These are phyloP conservation scores for Pristionchus arcanus DNA, from an alignment of 2,888 invertebrate genomes.

Conservation along the genomic window DNA sequence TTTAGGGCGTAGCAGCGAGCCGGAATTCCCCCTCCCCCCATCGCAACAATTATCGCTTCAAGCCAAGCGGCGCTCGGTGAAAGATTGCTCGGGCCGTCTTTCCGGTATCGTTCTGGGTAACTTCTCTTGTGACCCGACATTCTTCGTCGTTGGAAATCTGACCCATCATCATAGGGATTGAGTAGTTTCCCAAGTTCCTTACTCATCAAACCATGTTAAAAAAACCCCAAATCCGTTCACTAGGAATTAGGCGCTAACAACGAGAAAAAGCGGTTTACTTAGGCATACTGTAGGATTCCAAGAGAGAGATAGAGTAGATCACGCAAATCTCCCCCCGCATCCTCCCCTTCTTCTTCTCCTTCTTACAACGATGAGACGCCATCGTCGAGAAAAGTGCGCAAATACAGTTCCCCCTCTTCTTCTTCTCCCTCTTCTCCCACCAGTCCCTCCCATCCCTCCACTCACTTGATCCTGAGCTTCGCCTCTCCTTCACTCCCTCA, in stretches of 20 bases:
- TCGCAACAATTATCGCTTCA: slow-evolving; percentile 37
- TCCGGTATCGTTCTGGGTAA: background rate
- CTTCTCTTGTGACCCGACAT: background rate
- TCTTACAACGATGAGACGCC: slow-evolving; percentile 26
- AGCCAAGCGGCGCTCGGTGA: slow-evolving; percentile 1
- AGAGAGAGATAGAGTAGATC: slow-evolving; percentile 15
- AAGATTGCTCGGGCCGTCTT: background rate
- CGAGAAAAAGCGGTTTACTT: background rate
- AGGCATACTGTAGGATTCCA: background rate
- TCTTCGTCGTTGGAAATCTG: too few species aligned
- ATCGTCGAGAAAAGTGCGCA: slow-evolving; percentile 10
- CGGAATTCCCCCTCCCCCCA: background rate
- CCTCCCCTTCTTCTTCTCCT: background rate
- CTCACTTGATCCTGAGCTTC: background rate
- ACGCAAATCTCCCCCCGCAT: slow-evolving; percentile 30
- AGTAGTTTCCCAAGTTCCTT: too few species aligned
- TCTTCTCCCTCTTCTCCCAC: slow-evolving; percentile 46
- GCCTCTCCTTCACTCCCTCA: background rate
- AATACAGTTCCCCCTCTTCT: slow-evolving; percentile 34
- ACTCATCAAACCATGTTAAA: too few species aligned
- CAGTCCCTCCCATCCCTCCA: background rate
- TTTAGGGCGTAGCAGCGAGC: slow-evolving; percentile 34
- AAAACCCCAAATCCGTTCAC: background rate
- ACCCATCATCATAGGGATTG: too few species aligned
- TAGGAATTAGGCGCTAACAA: background rate